Evolutionary conservation across 2,797 vertebrate species (phyloP).

Genomic region (Numenius phaeopus): DNA sequence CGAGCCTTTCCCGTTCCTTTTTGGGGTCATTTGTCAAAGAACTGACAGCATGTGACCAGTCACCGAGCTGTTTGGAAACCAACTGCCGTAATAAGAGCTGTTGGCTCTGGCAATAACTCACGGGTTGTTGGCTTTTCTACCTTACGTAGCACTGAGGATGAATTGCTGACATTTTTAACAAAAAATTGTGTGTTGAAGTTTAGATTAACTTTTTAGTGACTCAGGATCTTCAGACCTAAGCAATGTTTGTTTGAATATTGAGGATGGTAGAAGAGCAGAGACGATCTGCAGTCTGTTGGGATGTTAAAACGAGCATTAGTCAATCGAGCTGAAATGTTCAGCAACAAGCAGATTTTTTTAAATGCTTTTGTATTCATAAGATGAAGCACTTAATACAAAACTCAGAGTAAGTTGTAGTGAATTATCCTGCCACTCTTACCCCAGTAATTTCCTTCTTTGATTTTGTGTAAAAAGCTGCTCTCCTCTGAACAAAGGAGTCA

Average conservation of each 20-base stretch:
- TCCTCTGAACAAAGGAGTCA: neutral
- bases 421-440: neutral
- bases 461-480: neutral
- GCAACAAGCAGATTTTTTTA: neutral
- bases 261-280: neutral
- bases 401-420: neutral
- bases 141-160: fast-evolving
- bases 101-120: neutral
- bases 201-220: neutral
- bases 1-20: neutral
- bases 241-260: neutral
- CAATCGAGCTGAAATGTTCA: neutral
- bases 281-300: neutral
- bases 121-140: fast-evolving
- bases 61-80: neutral
- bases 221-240: neutral
- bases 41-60: neutral
- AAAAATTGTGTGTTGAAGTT: neutral
- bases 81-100: neutral
- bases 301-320: neutral
- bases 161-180: neutral
- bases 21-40: neutral
- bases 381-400: neutral
- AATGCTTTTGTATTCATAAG: neutral
- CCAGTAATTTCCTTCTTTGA: neutral